Base-by-base conservation (phyloP, 2,113 vertebrate species). In the Carassius auratus region DNA sequence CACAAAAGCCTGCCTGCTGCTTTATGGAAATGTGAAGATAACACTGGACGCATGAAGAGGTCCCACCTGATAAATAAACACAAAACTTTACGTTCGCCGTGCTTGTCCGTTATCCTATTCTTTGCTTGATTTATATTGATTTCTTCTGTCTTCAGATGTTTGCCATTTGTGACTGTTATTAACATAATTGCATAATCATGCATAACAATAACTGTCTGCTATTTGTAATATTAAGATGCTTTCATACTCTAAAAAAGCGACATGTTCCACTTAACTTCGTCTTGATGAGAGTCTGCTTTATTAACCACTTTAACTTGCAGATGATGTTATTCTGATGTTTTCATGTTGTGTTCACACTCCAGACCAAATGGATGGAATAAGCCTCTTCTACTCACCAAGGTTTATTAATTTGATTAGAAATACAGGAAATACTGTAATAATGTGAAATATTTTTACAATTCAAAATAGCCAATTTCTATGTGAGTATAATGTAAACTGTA, bases 1-100 rank as follows among this genome's bases (percentile, higher is more conserved):
- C 89, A 93, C 92, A 92, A 94, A 88, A 92, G 91, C 89, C 92
- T 92, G 91, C 92, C 92, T 93, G 86, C 78, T 84, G 86, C 84
- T 90, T 92, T 92, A 93, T 93, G 90, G 90, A 92, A 94, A 93
- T 93, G 76, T 64, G 89, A 90, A 86, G 91, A 86, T 89, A 90
- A 90, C 89, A 87, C 83, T 87, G 86, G 90, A 89, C 86, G 90
- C 86, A 81, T 87, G 69, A 77, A 83, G 80, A 90, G 66, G 85
- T 78, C 79, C 86, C 78, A 23, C 71, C 85, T 81, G 74, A 85
- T 78, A 69, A 79, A 85, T 71, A 79, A 52, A 71, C 17, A 36
- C 59, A 62, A 66, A 48, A 81, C 78, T 9, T 48, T 64, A 9
- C 78, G 14, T 48, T 81, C 36, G 8, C 21, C 7, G 3, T 23